Conservation (phyloP, 2,888 invertebrate genomes). For the Hipparchia sbordonii region DNA sequence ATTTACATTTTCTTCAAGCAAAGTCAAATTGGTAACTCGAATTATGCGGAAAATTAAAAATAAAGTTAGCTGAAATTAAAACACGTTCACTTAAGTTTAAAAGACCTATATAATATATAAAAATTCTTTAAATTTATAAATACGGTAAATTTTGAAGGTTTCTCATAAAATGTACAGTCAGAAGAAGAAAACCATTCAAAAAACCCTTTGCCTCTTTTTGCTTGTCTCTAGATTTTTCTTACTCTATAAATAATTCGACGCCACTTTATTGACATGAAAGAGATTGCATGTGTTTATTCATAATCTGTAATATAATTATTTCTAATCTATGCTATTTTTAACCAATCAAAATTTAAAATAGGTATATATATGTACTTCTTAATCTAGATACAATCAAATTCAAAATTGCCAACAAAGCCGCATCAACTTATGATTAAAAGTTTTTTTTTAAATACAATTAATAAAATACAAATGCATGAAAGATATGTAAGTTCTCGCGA, state of each 20-base stretch:
- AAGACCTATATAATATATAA: slow-evolving; percentile 45
- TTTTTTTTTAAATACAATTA: slow-evolving; percentile 48
- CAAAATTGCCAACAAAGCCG: slow-evolving; percentile 43
- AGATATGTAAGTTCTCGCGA: slow-evolving; percentile 62
- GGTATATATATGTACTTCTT: slow-evolving; percentile 1
- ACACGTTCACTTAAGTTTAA: slow-evolving; percentile 46
- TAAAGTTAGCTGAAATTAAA: slow-evolving; percentile 32
- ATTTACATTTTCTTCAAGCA: slow-evolving; percentile 69
- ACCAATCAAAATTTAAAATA: slow-evolving; percentile 20
- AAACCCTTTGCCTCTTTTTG: slow-evolving; percentile 76
- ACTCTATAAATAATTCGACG: slow-evolving; percentile 48
- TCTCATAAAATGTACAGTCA: slow-evolving; percentile 72
- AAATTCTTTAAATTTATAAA: slow-evolving; percentile 45
- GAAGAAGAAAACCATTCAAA: slow-evolving; percentile 74
- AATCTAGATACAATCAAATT: slow-evolving; percentile 30
- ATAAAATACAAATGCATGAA: slow-evolving; percentile 73
- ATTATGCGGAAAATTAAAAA: slow-evolving; percentile 67
- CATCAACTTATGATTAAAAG: slow-evolving; percentile 50
- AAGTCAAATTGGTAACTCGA: slow-evolving; percentile 76
- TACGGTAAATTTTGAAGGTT: slow-evolving; percentile 70
- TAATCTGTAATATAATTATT: slow-evolving; percentile 21
- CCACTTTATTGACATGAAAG: slow-evolving; percentile 51
- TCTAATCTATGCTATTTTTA: slow-evolving; percentile 30
- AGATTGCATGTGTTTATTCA: slow-evolving; percentile 31
- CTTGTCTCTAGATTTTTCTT: slow-evolving; percentile 68